phyloP scores from a whole-genome alignment of 2,113 vertebrate genomes.

The Pipra filicauda region DNA sequence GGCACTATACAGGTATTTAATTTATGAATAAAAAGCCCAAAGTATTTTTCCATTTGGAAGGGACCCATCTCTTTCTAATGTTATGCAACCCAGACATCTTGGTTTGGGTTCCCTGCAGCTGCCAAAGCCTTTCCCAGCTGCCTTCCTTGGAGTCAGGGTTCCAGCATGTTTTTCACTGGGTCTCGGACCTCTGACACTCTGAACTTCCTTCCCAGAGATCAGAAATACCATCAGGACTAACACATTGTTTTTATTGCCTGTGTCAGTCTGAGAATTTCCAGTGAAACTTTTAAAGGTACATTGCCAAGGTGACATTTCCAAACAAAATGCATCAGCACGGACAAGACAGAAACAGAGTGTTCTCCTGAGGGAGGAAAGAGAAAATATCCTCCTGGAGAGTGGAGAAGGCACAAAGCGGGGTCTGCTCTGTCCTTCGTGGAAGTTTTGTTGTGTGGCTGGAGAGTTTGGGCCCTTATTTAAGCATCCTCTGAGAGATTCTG shows the following conservation, averaged over 20 bases:
- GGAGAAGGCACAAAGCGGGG: neutral
- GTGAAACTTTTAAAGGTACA: neutral
- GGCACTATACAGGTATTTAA: neutral
- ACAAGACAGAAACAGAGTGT: neutral
- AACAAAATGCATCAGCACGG: neutral
- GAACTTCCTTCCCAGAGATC: constrained; percentile 15
- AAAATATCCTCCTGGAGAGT: neutral
- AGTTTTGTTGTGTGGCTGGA: neutral
- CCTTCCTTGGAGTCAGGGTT: neutral
- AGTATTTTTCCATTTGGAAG: constrained; percentile 40
- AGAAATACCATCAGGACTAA: constrained; percentile 9
- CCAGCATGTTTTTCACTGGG: neutral
- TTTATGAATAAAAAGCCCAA: neutral
- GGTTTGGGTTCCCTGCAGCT: constrained; percentile 2
- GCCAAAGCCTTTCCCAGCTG: constrained; percentile 20
- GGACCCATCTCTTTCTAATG: neutral
- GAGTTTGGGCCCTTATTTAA: neutral
- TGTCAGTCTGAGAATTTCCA: constrained; percentile 13
- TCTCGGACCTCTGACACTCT: constrained; percentile 20
- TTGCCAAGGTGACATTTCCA: neutral
- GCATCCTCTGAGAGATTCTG: neutral
- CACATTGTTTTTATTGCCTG: constrained; percentile 1
- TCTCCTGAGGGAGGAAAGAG: neutral
- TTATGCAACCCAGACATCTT: neutral
- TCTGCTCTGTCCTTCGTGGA: neutral